A percentile compares a stretch with the other conserved stretches of the same genome.
These are phyloP conservation scores for Sipha flava DNA, from an alignment of 1,140 invertebrate genomes.

Conservation along the genomic window DNA sequence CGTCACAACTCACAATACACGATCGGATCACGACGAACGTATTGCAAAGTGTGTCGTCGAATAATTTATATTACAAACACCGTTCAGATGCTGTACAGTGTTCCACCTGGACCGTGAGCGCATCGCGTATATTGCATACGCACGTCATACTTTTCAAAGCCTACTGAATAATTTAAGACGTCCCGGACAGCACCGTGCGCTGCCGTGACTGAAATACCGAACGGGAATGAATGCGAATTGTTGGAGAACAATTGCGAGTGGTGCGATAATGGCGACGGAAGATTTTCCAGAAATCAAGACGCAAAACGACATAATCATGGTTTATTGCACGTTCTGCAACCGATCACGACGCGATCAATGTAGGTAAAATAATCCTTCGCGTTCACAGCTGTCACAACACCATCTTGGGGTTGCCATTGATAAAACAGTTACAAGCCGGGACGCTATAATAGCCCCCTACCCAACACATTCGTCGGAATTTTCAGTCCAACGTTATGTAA, in stretches of 20 bases:
- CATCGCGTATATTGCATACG: neutral
- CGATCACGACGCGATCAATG: too few species aligned
- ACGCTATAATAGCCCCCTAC: too few species aligned
- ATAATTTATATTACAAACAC: neutral
- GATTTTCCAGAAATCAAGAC: too few species aligned
- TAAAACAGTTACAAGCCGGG: too few species aligned
- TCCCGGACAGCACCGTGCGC: neutral
- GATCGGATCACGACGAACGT: neutral
- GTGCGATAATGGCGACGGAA: neutral
- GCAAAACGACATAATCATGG: too few species aligned
- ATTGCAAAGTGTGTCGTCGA: neutral
- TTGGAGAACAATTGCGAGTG: neutral
- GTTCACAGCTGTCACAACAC: too few species aligned
- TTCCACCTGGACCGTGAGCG: neutral
- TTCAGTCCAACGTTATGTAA: too few species aligned
- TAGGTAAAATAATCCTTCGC: too few species aligned
- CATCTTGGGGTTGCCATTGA: too few species aligned
- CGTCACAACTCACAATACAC: neutral
- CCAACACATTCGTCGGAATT: too few species aligned
- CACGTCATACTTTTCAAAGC: neutral
- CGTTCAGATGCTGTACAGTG: neutral
- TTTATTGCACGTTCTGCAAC: too few species aligned
- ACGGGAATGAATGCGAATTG: neutral
- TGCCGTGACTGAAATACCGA: neutral
- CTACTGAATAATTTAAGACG: constrained; percentile 4